Percentiles rank a stretch among this genome's conserved stretches.
These are phyloP conservation scores for Lamellibrachia luymesi DNA, from an alignment of 1,140 invertebrate species.

Conservation along the genomic window DNA sequence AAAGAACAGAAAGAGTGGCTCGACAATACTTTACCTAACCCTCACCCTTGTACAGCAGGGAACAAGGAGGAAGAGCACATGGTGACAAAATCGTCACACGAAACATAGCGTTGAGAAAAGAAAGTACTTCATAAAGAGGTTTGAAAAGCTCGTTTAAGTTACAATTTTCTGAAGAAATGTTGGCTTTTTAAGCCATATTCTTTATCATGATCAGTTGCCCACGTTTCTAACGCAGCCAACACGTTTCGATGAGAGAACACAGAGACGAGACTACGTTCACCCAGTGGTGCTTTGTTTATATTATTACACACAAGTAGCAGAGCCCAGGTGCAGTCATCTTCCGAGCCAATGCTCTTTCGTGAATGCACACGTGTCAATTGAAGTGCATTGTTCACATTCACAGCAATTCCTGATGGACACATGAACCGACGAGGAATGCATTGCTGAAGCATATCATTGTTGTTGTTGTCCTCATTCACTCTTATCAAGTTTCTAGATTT, in stretches of 20 bases:
- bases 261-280: no score
- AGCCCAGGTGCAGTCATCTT: not conserved
- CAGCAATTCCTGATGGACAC: not conserved
- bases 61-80: no score
- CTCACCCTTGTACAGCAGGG: no score
- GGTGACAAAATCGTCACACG: no score
- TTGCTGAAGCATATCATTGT: not conserved
- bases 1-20: no score
- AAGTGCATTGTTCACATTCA: not conserved
- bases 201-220: not conserved
- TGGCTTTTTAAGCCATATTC: no score
- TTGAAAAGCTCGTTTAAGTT: no score
- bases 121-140: no score
- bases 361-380: not conserved
- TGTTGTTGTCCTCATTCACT: not conserved
- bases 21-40: no score
- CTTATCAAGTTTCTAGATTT: not conserved
- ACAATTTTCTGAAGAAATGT: no score
- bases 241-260: not conserved
- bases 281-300: no score
- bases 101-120: no score
- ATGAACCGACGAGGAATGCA: not conserved
- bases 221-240: not conserved
- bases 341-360: not conserved
- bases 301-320: not conserved